Base-by-base conservation (phyloP, 2,888 invertebrate species). In the Branchellion lobata region DNA sequence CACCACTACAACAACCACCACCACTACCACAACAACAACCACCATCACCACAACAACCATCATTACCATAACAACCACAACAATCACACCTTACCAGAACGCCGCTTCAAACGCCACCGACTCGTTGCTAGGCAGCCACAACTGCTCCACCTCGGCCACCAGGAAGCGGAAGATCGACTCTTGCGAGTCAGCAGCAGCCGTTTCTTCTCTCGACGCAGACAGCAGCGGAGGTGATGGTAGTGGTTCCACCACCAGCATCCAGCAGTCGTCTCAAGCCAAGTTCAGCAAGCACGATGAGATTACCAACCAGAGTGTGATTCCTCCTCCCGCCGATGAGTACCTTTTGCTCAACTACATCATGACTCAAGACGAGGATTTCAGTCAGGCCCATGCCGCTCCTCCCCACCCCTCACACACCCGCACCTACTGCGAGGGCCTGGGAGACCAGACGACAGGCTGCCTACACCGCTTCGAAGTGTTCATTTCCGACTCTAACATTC, bases 191-290 rank as follows among this genome's bases (percentile, higher is more conserved):
- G 53, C 78, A 40, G 80, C 57, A 36, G 80, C 65, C 29, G 77
- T 77, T 31, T 77, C 77, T 2, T 61, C 53, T 36, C 51, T 77
- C n/a, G 78, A 80, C 68, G 78, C 80, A 34, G 80, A 80, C 68
- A 75, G 75, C 47, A 79, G 81, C 51, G 79, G 81, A 1, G 81
- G 78, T 65, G 81, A 78, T 73, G 81, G 81, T 57, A 79, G 65
- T 40, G 40, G 77, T 36, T 77, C 78, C 61, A 73, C 79, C 65
- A 78, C 80, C 61, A 73, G 79, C 36, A 79, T 79, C 21, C 79
- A 79, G 11, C 81, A 79, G 40, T 79, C 81, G 24, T 36, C 79
- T 24, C 79, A 81, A 40, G 61, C 79, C 24, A 81, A 81, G 75
- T 79, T 79, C 79, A 77, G 77, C 77, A 77, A 77, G 61, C 77